Evolutionary conservation across 2,113 vertebrate genomes (phyloP).

Genomic region (Sphaerodactylus townsendi): DNA sequence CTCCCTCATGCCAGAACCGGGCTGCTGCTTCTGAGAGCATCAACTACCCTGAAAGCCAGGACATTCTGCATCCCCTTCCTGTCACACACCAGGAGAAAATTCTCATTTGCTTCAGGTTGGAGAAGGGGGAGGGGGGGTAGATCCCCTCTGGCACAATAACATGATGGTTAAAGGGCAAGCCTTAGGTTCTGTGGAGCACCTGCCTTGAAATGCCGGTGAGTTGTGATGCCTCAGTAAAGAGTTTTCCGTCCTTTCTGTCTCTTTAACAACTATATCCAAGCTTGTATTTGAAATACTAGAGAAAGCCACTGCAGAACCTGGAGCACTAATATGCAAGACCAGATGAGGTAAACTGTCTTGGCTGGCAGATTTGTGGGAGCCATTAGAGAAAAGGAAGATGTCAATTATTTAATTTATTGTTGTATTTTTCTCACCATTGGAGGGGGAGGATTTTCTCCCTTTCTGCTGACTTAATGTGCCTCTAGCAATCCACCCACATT

Average conservation of each 20-base stretch:
- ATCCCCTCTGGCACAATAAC: background rate
- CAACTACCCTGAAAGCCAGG: background rate
- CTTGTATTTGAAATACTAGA: background rate
- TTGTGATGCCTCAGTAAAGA: background rate
- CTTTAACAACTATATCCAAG: background rate
- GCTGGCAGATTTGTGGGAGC: background rate
- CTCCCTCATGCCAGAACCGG: slow-evolving; percentile 24
- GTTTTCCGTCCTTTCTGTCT: background rate
- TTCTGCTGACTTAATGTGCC: too few relatives aligned
- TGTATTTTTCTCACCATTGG: too few relatives aligned
- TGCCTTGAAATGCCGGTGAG: background rate
- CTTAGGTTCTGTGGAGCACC: background rate
- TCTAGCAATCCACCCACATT: too few relatives aligned
- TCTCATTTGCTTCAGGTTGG: background rate
- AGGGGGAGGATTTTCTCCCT: too few relatives aligned
- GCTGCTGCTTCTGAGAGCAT: background rate
- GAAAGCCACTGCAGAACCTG: background rate
- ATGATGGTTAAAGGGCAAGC: background rate
- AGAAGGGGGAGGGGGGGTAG: accelerated
- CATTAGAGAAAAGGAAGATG: background rate
- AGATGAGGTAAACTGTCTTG: too few relatives aligned
- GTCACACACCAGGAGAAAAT: background rate
- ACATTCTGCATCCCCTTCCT: background rate
- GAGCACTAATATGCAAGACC: background rate
- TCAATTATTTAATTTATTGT: too few relatives aligned